phyloP scores from a whole-genome alignment of 2,888 invertebrate genomes.

The Clostera curtula region DNA sequence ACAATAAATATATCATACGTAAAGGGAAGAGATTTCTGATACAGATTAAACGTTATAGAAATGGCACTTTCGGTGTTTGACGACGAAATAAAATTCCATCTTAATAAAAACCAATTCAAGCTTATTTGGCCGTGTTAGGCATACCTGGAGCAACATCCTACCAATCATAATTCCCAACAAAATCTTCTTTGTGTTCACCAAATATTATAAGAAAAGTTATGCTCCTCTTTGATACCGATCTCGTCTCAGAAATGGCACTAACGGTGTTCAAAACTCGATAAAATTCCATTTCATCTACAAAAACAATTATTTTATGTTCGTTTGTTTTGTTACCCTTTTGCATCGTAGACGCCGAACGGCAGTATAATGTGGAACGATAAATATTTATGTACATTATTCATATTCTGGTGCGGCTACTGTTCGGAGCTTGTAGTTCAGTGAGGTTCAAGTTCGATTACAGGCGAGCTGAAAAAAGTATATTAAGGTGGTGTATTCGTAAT shows the following conservation, averaged over 20 bases:
- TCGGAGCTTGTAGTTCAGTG: constrained; percentile 15
- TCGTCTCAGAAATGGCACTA: constrained; percentile 55
- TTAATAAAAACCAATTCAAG: too few species aligned
- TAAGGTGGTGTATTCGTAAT: too few species aligned
- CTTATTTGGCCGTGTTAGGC: too few species aligned
- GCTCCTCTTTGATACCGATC: constrained; percentile 26
- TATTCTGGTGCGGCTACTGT: constrained; percentile 32
- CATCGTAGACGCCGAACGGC: constrained; percentile 40
- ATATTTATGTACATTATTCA: constrained; percentile 71
- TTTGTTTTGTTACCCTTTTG: constrained; percentile 47
- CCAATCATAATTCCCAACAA: too few species aligned
- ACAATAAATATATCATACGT: too few species aligned
- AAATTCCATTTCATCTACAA: constrained; percentile 54
- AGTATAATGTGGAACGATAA: constrained; percentile 59
- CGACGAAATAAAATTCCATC: too few species aligned
- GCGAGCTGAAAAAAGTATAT: too few species aligned
- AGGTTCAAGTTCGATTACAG: constrained; percentile 1
- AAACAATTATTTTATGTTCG: constrained; percentile 69
- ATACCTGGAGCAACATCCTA: neutral
- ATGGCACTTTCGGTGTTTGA: too few species aligned
- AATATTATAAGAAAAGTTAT: neutral
- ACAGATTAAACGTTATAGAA: too few species aligned
- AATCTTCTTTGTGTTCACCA: too few species aligned
- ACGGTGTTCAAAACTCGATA: constrained; percentile 55
- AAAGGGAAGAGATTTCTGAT: too few species aligned